These are phyloP conservation scores for Felis chaus DNA, from an alignment of 2,113 vertebrate species.

Conservation along the genomic window DNA sequence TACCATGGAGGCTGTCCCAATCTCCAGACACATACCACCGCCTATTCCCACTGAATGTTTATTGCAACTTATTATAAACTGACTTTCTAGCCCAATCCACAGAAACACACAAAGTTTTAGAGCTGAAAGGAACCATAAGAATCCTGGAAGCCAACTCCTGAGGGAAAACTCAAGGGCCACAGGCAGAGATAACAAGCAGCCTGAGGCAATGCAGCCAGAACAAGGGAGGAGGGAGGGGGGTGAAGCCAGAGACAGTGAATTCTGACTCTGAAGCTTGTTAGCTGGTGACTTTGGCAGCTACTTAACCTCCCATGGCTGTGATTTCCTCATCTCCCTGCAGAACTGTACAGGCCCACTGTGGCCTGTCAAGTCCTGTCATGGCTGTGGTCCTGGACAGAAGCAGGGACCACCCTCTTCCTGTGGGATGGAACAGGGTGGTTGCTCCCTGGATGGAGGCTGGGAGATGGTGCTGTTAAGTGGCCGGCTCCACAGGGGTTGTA, in stretches of 20 bases:
- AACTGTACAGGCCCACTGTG: background rate
- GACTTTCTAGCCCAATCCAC: background rate
- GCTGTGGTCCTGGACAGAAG: background rate
- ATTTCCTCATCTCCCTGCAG: background rate
- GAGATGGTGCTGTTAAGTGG: background rate
- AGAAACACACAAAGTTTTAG: background rate
- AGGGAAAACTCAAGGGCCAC: background rate
- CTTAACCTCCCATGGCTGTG: background rate
- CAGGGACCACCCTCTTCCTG: background rate
- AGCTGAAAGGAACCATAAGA: background rate
- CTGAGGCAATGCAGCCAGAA: background rate
- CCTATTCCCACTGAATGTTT: background rate
- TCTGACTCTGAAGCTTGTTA: background rate
- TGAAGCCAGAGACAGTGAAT: background rate
- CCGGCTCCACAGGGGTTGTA: background rate
- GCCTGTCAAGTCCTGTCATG: background rate
- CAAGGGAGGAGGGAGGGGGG: too few species aligned
- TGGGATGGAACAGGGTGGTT: background rate
- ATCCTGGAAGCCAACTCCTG: background rate
- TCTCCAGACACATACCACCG: background rate
- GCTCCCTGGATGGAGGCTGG: too few species aligned
- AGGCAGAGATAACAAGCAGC: background rate
- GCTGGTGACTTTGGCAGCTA: too few species aligned
- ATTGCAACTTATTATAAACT: background rate
- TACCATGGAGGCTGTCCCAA: background rate